Evolutionary conservation across 2,888 invertebrate species (phyloP), one percentile per base, ranked within the genome.

Genomic region (Apodemia duryi): DNA sequence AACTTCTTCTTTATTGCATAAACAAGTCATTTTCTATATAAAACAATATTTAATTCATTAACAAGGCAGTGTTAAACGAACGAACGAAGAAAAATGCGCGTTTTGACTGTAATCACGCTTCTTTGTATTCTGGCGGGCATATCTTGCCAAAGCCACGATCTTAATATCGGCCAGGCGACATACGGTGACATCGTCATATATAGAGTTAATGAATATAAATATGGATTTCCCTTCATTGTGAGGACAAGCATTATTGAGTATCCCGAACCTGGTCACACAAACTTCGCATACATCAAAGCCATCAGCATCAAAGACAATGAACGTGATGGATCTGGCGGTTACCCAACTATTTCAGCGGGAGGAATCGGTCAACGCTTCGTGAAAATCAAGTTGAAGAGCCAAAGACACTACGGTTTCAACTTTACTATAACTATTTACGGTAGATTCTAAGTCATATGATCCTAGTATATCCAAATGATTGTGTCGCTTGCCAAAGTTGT

Each of bases 401-500:
- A 91, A 70, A 76, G 88, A 38, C 76, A 81, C 2, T 64, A 69
- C 61, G 90, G 92, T 0, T 80, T 91, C 46, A 90, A 92, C 73
- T 92, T 91, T 69, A 88, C 91, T 0, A 71, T 92, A 2, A 83
- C 86, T 0, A 79, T 92, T 41, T 91, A 89, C 61, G 92, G 91
- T 70, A 83, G 85, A 79, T 90, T 82, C 70, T 86, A 72, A 74
- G 32, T 68, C 69, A 71, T 75, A 69, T 10, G 46, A 63, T 62
- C 73, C 76, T 76, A 66, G 73, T 74, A 74, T 68, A 68, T 72
- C 28, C 63, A 65, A 70, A 66, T 63, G 46, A 29, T 60, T 61
- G 64, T 65, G 61, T n/a, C 9, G 49, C 61, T 67, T 66, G 66
- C 67, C 68, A 68, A 57, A 43, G 62, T 54, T 64, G 52, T 57